Base-by-base conservation (phyloP, 2,797 vertebrate genomes). In the Selene dorsalis region DNA sequence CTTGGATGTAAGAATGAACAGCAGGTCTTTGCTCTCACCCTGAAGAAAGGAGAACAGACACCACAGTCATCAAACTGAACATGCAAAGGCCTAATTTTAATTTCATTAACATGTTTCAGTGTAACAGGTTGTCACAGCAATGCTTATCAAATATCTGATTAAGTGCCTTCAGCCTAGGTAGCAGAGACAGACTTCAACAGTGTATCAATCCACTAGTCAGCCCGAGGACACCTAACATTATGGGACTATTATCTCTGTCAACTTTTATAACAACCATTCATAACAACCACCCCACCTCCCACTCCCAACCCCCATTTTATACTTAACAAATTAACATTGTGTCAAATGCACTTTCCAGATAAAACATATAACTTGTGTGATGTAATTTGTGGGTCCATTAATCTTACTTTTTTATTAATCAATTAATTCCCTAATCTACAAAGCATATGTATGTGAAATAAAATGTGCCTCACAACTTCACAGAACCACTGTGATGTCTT, bases 1-100 rank as follows among this genome's bases (percentile, higher is more conserved):
- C 86, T 99, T 99, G 57, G 98, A 97, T 3, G 98, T 99, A 90
- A 99, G 93, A 89, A 99, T 98, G 83, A 99, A 99, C 76, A 99
- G 92, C 64, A 99, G 91, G 77, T 99, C 98, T 88, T 99, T 99
- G 91, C 94, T 98, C 89, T 99, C 98, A 2, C 98, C 98, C 98
- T 99, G 80, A 13, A 69, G 5, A 79, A 47, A 71, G 2, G 1
- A 57, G 16, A 64, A 28, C 59, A 52, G 24, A 24, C n/a, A 73
- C 6, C 18, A 35, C 18, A 35, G 43, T 32, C 26, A 61, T 38
- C 26, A 13, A 17, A 67, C 1, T 17, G 28, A 55, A 57, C 61
- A 76, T n/a, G 11, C 35, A 45, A 22, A 65, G 30, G 4, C 11
- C 22, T 14, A 8, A 18, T 47, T 64, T 56, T 4, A 24, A 30